Base-by-base conservation (phyloP, 2,888 invertebrate genomes). In the Scaptomyza flava region DNA sequence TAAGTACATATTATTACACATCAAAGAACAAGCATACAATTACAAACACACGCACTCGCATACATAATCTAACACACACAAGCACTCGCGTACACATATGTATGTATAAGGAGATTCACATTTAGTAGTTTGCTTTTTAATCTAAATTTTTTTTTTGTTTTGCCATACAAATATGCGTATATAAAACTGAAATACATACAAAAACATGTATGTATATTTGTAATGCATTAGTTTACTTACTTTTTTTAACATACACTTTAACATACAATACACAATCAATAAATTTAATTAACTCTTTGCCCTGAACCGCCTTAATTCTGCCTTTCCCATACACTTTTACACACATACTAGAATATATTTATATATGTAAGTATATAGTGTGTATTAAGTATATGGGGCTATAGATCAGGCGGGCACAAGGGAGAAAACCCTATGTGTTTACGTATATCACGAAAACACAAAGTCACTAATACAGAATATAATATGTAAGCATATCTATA, bases 381-480 rank as follows among this genome's bases (percentile, higher is more conserved):
- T 20, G 20, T 48, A 48, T 27, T 14, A 27, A 9, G 8, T 36
- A 11, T 11, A 7, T 59, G 31, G 23, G 14, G 23, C 14, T 34
- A 50, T 42, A 52, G 38, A 45, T 66, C 34, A n/a, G 64, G 56
- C 36, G 31, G 31, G 38, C 38, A 31, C 14, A 14, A 33, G 38
- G 50, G 51, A 59, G 47, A 71, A 75, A 60, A 61, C 77, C 64
- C 63, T 85, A 82, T 83, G 87, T 87, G 87, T 87, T 82, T 77
- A 82, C 89, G 86, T 77, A 86, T 82, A 83, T 83, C 89, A 89
- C 89, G 89, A 68, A 83, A 83, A 83, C 89, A 83, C 89, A 89
- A 83, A 83, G 83, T 87, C 85, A 83, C 87, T 81, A 73, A 73
- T 73, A 73, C 73, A 73, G 77, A 77, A 73, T 77, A 72, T 41